Percentiles rank a stretch among this genome's conserved stretches.
Evolutionary conservation across 2,113 vertebrate species (phyloP).

Genomic region (Scortum barcoo): DNA sequence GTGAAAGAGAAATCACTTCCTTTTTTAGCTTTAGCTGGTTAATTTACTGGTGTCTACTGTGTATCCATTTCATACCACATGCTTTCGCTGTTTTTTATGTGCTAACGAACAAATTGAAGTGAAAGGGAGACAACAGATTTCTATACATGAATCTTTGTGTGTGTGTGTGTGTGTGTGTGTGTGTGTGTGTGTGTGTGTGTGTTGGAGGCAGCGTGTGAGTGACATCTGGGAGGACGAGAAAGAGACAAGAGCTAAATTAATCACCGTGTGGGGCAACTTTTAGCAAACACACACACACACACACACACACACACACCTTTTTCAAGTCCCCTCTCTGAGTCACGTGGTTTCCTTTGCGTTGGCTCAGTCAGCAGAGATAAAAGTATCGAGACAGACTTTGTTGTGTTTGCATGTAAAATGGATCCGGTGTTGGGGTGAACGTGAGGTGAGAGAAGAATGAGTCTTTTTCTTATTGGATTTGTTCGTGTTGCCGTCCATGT

Average conservation of each 20-base stretch:
- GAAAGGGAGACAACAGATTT: background rate
- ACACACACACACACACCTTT: slow-evolving; percentile 5
- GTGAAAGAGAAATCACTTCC: too few relatives aligned
- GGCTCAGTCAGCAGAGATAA: slow-evolving; percentile 41
- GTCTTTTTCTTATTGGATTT: background rate
- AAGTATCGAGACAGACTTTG: slow-evolving; percentile 36
- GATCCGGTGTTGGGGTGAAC: slow-evolving; percentile 36
- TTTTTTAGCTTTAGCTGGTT: background rate
- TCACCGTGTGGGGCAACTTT: slow-evolving; percentile 40
- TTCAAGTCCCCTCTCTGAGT: slow-evolving; percentile 1
- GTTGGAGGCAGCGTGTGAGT: slow-evolving; percentile 10
- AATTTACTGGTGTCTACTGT: background rate
- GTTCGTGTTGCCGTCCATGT: background rate
- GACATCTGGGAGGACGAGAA: slow-evolving; percentile 25
- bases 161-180: background rate
- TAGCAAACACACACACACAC: background rate
- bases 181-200: slow-evolving; percentile 2
- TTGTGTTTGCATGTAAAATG: slow-evolving; percentile 31
- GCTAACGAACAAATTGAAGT: background rate
- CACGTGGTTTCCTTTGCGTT: background rate
- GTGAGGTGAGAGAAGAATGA: slow-evolving; percentile 16
- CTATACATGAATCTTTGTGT: too few relatives aligned
- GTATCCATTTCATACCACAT: background rate
- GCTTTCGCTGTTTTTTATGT: background rate
- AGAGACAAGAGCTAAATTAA: slow-evolving; percentile 43